Evolutionary conservation across 2,797 vertebrate species (phyloP).

Genomic region (Hydrocynus forskahlii): DNA sequence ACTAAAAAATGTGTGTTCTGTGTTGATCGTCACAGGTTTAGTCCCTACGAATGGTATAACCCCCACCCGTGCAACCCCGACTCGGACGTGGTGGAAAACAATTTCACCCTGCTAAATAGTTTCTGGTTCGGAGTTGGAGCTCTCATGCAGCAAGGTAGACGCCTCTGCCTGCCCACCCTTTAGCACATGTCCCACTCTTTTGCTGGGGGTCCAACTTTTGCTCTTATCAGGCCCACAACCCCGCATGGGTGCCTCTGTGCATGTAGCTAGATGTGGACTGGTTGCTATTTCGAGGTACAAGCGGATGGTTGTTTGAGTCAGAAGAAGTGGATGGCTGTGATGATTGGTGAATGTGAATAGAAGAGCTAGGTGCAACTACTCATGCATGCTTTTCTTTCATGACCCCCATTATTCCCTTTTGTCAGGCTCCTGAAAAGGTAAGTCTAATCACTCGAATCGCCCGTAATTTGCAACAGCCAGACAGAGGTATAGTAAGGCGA

Average conservation of each 20-base stretch:
- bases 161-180: slow-evolving; percentile 90
- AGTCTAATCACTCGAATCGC: slow-evolving; percentile 53
- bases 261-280: slow-evolving; percentile 84
- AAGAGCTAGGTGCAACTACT: slow-evolving; percentile 42
- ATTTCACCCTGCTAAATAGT: slow-evolving; percentile 99
- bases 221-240: slow-evolving; percentile 82
- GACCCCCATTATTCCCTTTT: slow-evolving; percentile 8
- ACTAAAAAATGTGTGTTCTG: slow-evolving; percentile 76
- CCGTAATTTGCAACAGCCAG: slow-evolving; percentile 40
- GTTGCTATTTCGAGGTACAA: slow-evolving; percentile 51
- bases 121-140: slow-evolving; percentile 99
- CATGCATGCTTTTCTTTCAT: slow-evolving; percentile 66
- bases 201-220: slow-evolving; percentile 88
- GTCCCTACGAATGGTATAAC: slow-evolving; percentile 99
- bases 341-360: slow-evolving; percentile 53
- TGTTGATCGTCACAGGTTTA: slow-evolving; percentile 97
- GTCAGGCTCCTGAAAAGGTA: slow-evolving; percentile 65
- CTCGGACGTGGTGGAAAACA: slow-evolving; percentile 99
- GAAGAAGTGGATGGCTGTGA: slow-evolving; percentile 32
- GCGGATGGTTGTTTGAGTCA: slow-evolving; percentile 47
- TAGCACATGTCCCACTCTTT: slow-evolving; percentile 94
- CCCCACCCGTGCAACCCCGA: slow-evolving; percentile 98
- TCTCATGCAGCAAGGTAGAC: slow-evolving; percentile 99
- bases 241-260: slow-evolving; percentile 98
- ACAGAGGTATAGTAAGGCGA: slow-evolving; percentile 53